These are phyloP conservation scores for Rhaphigaster nebulosa DNA, from an alignment of 2,888 invertebrate species.

Conservation along the genomic window DNA sequence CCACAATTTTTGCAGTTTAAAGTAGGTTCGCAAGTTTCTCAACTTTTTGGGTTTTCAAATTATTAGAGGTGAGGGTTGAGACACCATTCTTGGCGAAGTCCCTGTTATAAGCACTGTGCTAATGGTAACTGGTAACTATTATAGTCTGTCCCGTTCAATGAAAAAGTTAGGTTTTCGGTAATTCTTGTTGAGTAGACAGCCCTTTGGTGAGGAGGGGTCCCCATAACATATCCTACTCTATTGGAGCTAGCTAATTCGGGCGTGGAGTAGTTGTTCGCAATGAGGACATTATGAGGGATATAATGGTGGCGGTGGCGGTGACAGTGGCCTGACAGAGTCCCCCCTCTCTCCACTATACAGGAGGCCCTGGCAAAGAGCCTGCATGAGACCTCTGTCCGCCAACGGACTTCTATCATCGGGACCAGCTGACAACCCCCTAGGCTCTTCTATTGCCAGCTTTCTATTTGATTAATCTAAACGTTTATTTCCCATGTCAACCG, in stretches of 20 bases:
- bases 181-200: neutral
- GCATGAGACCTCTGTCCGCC: conserved; percentile 6
- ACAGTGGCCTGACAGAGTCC: neutral
- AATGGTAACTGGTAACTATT: too few species aligned
- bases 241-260: neutral
- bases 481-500: conserved; percentile 38
- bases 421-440: conserved; percentile 32
- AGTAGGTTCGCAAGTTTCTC: too few species aligned
- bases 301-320: neutral
- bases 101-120: too few species aligned
- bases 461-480: conserved; percentile 50
- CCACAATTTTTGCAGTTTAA: too few species aligned
- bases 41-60: too few species aligned
- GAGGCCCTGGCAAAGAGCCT: conserved; percentile 28
- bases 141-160: too few species aligned
- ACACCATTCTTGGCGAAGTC: too few species aligned
- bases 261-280: neutral
- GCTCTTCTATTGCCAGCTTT: conserved; percentile 48
- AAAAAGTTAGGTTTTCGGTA: neutral
- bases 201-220: neutral
- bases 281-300: conserved; percentile 7
- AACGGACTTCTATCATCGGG: neutral
- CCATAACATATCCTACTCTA: neutral
- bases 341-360: neutral
- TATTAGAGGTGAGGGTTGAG: too few species aligned